Conservation (phyloP, 1,140 invertebrate genomes). For the Bursaphelenchus mucronatus region DNA sequence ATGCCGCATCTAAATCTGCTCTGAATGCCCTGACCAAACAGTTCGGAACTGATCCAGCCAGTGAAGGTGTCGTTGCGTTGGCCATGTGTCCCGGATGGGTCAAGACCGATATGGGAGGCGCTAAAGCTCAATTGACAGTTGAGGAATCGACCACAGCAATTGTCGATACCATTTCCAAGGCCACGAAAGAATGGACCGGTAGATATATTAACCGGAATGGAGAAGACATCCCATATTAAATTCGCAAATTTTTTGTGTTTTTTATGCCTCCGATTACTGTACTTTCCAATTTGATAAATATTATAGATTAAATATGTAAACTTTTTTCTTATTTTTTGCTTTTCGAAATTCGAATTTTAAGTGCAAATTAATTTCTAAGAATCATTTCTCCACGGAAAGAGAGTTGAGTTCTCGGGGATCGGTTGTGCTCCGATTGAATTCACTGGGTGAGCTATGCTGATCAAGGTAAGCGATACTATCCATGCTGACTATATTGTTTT, state of each 20-base stretch:
- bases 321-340: too few relatives aligned
- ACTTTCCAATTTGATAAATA: neutral
- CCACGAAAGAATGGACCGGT: neutral
- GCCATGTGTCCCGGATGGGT: slow-evolving; percentile 15
- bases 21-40: slow-evolving; percentile 15
- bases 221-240: slow-evolving; percentile 3
- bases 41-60: neutral
- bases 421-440: too few relatives aligned
- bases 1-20: slow-evolving; percentile 5
- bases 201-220: slow-evolving; percentile 11
- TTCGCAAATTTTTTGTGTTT: neutral
- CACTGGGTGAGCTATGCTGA: too few relatives aligned
- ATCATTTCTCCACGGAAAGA: too few relatives aligned
- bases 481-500: neutral
- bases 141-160: slow-evolving; percentile 4
- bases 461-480: too few relatives aligned
- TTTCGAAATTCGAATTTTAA: too few relatives aligned
- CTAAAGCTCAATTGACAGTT: slow-evolving; percentile 2
- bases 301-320: too few relatives aligned
- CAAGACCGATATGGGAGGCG: slow-evolving; percentile 13
- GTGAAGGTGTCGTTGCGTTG: neutral
- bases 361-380: too few relatives aligned
- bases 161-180: slow-evolving; percentile 4
- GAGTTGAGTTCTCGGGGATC: too few relatives aligned
- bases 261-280: neutral